Conservation (phyloP, 2,113 vertebrate genomes). For the Baryphthengus martii region DNA sequence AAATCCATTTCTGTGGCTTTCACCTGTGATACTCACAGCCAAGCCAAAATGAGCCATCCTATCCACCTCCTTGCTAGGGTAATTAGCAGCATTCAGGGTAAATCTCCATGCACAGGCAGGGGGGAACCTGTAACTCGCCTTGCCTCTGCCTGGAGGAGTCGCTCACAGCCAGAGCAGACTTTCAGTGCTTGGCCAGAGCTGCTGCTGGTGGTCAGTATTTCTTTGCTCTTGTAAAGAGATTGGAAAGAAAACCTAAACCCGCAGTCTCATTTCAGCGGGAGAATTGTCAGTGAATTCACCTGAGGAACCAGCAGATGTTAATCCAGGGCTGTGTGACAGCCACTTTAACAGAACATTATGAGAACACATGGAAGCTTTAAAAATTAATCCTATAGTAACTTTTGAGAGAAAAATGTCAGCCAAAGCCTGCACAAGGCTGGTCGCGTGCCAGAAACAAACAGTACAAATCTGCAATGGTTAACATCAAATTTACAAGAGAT, state of each 20-base stretch:
- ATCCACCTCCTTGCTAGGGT: not conserved
- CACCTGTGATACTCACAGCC: not conserved
- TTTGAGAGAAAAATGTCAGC: not conserved
- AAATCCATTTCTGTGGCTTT: not conserved
- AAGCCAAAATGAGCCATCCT: not conserved
- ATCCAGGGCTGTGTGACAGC: not conserved
- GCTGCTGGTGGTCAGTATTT: not conserved
- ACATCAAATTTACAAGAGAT: not conserved
- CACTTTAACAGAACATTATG: not conserved
- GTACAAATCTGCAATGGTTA: not conserved
- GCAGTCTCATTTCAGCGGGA: not conserved
- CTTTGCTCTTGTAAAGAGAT: not conserved
- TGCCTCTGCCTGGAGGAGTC: not conserved
- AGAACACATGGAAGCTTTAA: constrained; percentile 18
- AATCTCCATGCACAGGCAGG: not conserved
- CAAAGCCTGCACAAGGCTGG: not conserved
- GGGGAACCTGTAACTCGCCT: not conserved
- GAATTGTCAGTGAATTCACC: not conserved
- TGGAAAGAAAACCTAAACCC: not conserved
- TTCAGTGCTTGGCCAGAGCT: not conserved
- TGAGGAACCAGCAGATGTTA: constrained; percentile 1
- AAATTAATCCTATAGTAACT: constrained; percentile 25
- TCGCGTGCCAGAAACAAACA: not conserved
- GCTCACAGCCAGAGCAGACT: not conserved
- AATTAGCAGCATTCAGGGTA: not conserved